Conservation (phyloP, 1,140 invertebrate species). For the Globodera ellingtonae region DNA sequence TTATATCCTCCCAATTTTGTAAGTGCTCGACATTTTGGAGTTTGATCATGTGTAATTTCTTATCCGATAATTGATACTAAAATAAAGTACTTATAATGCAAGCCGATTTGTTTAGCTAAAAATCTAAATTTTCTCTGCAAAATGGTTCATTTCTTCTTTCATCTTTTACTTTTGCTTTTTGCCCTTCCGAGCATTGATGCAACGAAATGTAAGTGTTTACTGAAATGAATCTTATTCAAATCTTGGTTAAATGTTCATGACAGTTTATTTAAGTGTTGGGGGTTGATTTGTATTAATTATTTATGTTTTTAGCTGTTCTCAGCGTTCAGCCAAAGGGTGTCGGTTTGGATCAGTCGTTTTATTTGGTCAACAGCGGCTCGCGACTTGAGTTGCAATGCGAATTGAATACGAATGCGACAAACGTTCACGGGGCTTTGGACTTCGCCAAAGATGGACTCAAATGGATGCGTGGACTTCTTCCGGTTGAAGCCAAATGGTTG, state of each 20-base stretch:
- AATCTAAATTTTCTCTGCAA: neutral
- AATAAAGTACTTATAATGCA: too few relatives aligned
- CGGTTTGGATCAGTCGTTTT: neutral
- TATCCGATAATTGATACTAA: too few relatives aligned
- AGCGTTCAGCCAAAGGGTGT: neutral
- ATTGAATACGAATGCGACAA: neutral
- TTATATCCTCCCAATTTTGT: too few relatives aligned
- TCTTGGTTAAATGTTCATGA: too few relatives aligned
- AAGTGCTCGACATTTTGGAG: too few relatives aligned
- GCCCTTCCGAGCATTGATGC: neutral
- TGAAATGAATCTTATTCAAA: too few relatives aligned
- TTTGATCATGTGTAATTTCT: too few relatives aligned
- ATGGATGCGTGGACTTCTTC: neutral
- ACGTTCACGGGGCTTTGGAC: neutral
- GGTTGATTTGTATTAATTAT: neutral
- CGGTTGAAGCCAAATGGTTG: neutral
- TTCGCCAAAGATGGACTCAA: neutral
- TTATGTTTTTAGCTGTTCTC: neutral
- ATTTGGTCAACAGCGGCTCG: neutral
- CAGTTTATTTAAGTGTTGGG: too few relatives aligned
- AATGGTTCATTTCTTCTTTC: neutral
- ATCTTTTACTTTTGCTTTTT: neutral
- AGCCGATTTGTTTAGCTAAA: neutral
- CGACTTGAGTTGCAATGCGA: neutral
- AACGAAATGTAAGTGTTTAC: too few relatives aligned